These are phyloP conservation scores for Anthophora plumipes DNA, from an alignment of 2,888 invertebrate genomes.

Conservation along the genomic window DNA sequence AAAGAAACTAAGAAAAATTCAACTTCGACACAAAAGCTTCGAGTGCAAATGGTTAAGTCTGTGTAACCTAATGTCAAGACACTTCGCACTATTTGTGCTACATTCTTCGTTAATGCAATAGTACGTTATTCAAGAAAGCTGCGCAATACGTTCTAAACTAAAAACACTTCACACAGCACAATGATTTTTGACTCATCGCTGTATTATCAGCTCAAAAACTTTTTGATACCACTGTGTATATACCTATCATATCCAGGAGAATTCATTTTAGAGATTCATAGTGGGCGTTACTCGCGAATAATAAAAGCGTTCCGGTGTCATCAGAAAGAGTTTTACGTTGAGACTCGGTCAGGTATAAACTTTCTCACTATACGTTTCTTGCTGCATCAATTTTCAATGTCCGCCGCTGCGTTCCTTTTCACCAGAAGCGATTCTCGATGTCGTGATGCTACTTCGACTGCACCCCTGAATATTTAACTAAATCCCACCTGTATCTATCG, in stretches of 20 bases:
- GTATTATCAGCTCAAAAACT: too few species aligned
- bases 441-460: slow-evolving; percentile 38
- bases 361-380: slow-evolving; percentile 39
- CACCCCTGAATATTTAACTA: slow-evolving; percentile 64
- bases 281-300: not conserved
- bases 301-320: slow-evolving; percentile 51
- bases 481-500: slow-evolving; percentile 61
- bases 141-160: too few species aligned
- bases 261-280: slow-evolving; percentile 3
- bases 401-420: slow-evolving; percentile 29
- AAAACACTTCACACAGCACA: too few species aligned
- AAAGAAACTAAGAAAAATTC: too few species aligned
- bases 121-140: too few species aligned
- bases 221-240: too few species aligned
- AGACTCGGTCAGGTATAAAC: slow-evolving; percentile 28
- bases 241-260: not conserved
- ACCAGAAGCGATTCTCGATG: slow-evolving; percentile 19
- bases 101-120: too few species aligned
- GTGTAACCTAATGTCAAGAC: too few species aligned
- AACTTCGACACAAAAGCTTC: too few species aligned
- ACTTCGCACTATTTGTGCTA: too few species aligned
- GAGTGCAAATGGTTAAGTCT: too few species aligned
- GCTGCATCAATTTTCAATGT: slow-evolving; percentile 61
- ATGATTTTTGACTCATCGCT: too few species aligned
- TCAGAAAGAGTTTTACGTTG: slow-evolving; percentile 40